phyloP scores from a whole-genome alignment of 1,140 invertebrate genomes.

The Phocides pigmalion region DNA sequence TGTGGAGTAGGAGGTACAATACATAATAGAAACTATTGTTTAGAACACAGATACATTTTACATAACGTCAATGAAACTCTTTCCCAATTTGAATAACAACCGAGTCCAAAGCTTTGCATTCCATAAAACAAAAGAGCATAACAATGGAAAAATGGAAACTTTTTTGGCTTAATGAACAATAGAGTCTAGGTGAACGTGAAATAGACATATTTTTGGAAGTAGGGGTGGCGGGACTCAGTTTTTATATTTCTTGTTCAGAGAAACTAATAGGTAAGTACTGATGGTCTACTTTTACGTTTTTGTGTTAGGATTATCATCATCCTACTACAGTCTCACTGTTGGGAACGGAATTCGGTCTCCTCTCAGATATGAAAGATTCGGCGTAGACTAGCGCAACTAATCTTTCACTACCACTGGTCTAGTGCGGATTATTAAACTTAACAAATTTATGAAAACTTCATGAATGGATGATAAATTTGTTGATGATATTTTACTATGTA shows the following conservation, averaged over 20 bases:
- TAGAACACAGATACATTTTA: slow-evolving; percentile 49
- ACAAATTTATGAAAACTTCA: too few species aligned
- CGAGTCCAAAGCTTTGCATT: slow-evolving; percentile 67
- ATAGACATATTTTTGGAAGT: slow-evolving; percentile 67
- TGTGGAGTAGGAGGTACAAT: slow-evolving; percentile 20
- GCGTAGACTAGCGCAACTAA: too few species aligned
- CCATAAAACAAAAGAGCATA: slow-evolving; percentile 77
- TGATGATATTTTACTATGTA: too few species aligned
- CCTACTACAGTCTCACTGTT: too few species aligned
- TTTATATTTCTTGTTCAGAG: slow-evolving; percentile 14
- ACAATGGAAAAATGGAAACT: slow-evolving; percentile 74
- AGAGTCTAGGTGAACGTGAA: slow-evolving; percentile 73
- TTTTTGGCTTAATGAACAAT: slow-evolving; percentile 78
- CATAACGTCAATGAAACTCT: slow-evolving; percentile 61
- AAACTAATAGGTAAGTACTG: background rate
- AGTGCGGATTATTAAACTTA: too few species aligned
- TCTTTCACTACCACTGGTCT: too few species aligned
- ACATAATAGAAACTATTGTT: slow-evolving; percentile 38
- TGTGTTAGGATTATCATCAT: background rate
- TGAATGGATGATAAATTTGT: too few species aligned
- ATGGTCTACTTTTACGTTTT: background rate
- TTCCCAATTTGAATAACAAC: slow-evolving; percentile 69
- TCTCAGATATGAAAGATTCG: too few species aligned
- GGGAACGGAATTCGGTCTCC: too few species aligned
- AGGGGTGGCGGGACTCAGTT: slow-evolving; percentile 48